Evolutionary conservation across 2,888 invertebrate species (phyloP), one percentile per base, ranked within the genome.

Genomic region (Lampropteryx suffumata): DNA sequence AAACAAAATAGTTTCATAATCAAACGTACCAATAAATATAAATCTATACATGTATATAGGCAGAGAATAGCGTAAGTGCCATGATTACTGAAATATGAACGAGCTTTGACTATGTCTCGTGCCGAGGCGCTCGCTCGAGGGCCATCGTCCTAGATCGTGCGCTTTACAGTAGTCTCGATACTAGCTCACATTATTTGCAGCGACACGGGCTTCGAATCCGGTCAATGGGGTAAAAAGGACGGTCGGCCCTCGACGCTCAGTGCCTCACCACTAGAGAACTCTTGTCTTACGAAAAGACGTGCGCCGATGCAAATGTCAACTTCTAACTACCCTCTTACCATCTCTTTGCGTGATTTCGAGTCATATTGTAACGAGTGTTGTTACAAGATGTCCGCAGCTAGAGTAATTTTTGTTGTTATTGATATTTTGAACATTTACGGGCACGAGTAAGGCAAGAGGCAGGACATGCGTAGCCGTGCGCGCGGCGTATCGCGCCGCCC

Each of bases 11-110:
- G 91, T 86, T 84, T 89, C 90, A 91, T 92, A 92, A 92, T 92
- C 92, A 92, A 94, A 94, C 90, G 94, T 94, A 94, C 94, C 94
- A 94, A 90, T 91, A 90, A 88, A 86, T 86, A 81, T 84, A 79
- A 81, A 82, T 82, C 81, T 78, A 84, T 85, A 88, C 84, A 78
- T 84, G 71, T 87, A 89, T 87, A 84, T 87, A 78, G 70, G 57
- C 59, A 57, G 57, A 57, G 57, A 56, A 59, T 62, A 47, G 56
- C 43, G 24, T 59, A 62, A 62, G 62, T 62, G 62, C 62, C 56
- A 62, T 56, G 51, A 61, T 57, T 56, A 62, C 50, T 57, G 59
- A 59, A 53, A 55, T 59, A 55, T 56, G 56, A 62, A 61, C 59
- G 59, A 57, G 59, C 59, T 61, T 61, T 65, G 65, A 57, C 57